Evolutionary conservation across 2,888 invertebrate genomes (phyloP).

Genomic region (Timema podura): DNA sequence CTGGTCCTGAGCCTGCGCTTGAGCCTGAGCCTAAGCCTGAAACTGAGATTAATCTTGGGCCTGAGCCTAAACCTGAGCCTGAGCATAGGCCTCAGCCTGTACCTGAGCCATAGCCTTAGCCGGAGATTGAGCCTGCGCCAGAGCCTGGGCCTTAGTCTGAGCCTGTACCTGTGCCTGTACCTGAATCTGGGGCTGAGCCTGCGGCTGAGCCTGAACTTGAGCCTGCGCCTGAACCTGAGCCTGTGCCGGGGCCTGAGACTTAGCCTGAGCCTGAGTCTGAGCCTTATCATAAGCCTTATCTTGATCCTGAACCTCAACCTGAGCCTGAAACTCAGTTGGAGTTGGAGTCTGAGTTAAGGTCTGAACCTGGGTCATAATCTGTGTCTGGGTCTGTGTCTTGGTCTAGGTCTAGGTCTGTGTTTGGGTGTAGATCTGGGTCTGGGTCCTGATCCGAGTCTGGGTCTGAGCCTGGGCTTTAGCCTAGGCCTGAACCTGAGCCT

Average conservation of each 20-base stretch:
- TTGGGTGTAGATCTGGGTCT: not conserved
- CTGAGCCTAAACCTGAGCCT: conserved; percentile 31
- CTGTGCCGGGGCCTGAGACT: conserved; percentile 22
- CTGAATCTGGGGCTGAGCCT: conserved; percentile 26
- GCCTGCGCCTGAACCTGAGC: conserved; percentile 30
- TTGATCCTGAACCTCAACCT: conserved; percentile 34
- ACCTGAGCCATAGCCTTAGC: conserved; percentile 25
- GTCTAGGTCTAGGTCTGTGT: not conserved
- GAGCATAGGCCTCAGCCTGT: conserved; percentile 31
- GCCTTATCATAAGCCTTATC: conserved; percentile 31
- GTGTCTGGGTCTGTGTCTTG: conserved; percentile 26
- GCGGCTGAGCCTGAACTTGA: conserved; percentile 24
- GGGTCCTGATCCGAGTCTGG: conserved; percentile 15
- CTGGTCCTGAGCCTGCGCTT: conserved; percentile 28
- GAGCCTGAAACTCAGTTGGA: conserved; percentile 31
- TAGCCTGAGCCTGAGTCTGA: conserved; percentile 29
- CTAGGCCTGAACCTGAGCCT: conserved; percentile 23
- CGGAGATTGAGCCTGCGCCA: conserved; percentile 7
- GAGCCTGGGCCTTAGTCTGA: not conserved
- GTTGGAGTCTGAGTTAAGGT: conserved; percentile 7
- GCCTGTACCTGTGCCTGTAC: conserved; percentile 34
- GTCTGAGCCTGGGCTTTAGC: conserved; percentile 3
- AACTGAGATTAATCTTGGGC: conserved; percentile 32
- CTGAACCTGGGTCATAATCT: conserved; percentile 39
- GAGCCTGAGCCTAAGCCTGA: conserved; percentile 30